These are phyloP conservation scores for Tetanocera ferruginea DNA, from an alignment of 2,888 invertebrate species.

Conservation along the genomic window DNA sequence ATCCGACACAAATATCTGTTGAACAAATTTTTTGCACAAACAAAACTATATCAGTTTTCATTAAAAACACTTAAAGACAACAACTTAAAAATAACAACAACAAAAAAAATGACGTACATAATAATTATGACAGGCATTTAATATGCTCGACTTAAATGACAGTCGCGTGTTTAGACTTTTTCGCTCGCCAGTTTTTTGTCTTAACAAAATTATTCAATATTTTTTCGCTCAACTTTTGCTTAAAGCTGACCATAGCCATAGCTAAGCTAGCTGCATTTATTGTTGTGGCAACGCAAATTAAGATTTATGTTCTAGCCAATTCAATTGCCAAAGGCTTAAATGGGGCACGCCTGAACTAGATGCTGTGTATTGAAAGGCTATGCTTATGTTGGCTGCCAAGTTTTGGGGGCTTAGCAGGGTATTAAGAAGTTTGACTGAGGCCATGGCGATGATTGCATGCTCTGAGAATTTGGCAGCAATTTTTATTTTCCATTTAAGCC, in stretches of 20 bases:
- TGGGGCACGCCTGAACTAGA: constrained; percentile 11
- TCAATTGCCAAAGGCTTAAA: constrained; percentile 22
- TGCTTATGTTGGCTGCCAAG: background rate
- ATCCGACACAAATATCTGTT: background rate
- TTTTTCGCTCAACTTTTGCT: no score
- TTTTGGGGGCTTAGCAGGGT: background rate
- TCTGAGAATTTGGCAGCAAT: constrained; percentile 19
- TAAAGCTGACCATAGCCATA: background rate
- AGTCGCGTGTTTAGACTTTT: constrained; percentile 16
- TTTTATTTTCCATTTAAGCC: background rate
- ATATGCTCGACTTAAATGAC: background rate
- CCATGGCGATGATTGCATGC: background rate
- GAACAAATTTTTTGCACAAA: background rate
- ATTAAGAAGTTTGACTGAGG: background rate
- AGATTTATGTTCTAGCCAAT: constrained; percentile 29
- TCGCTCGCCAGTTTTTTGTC: no score
- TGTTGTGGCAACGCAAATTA: constrained; percentile 28
- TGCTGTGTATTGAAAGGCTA: background rate
- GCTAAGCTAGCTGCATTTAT: background rate
- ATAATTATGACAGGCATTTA: constrained; percentile 30
- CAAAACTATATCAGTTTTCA: background rate
- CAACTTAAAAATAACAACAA: background rate
- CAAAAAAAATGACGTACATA: background rate
- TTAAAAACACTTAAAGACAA: constrained; percentile 1
- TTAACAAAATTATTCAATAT: no score